Evolutionary conservation across 1,140 invertebrate genomes (phyloP).

Genomic region (Phymorhynchus buccinoides): DNA sequence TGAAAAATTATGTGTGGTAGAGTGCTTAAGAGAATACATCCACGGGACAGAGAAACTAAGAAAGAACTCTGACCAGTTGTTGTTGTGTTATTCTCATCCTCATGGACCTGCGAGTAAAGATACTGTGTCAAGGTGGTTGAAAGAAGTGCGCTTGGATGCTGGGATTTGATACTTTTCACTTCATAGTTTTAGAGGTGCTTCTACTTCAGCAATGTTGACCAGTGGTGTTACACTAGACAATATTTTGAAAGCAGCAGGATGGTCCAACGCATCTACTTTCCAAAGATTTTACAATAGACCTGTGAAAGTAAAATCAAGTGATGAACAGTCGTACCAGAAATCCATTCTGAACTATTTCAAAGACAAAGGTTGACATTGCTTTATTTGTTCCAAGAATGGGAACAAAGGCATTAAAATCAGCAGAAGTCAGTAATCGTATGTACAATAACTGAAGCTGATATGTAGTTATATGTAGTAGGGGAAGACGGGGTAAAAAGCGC

Average conservation of each 20-base stretch:
- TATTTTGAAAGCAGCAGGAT: slow-evolving; percentile 13
- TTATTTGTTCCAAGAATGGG: too few species aligned
- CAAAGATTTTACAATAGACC: slow-evolving; percentile 18
- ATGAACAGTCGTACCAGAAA: not conserved
- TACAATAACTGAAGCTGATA: too few species aligned
- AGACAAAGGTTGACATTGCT: too few species aligned
- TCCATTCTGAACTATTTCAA: not conserved
- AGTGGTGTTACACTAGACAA: not conserved
- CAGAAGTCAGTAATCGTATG: too few species aligned
- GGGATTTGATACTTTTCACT: not conserved
- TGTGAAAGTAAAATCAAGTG: not conserved
- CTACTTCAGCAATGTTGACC: not conserved
- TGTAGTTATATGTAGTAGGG: too few species aligned
- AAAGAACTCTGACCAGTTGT: not conserved
- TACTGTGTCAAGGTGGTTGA: slow-evolving; percentile 1
- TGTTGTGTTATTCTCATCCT: not conserved
- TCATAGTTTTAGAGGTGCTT: not conserved
- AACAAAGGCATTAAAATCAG: too few species aligned
- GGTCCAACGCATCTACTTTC: not conserved
- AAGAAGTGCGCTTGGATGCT: not conserved
- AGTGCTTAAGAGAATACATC: slow-evolving; percentile 1
- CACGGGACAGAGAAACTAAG: not conserved
- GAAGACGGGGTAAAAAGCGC: too few species aligned
- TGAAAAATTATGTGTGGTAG: not conserved
- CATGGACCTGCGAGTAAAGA: slow-evolving; percentile 15